Evolutionary conservation across 2,113 vertebrate genomes (phyloP).

Genomic region (Labrus mixtus): DNA sequence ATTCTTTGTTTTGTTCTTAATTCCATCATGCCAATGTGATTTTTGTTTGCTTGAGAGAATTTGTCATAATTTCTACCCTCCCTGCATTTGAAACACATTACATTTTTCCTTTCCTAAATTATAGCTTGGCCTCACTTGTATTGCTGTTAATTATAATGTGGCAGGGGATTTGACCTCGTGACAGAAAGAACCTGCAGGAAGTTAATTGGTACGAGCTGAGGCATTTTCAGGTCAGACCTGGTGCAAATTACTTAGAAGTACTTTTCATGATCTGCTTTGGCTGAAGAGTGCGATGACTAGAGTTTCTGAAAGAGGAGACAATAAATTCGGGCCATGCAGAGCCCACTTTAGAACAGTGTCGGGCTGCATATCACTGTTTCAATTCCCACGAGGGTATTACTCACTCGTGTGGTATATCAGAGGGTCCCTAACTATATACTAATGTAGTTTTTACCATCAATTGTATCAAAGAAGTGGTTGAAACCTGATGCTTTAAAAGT

Average conservation of each 20-base stretch:
- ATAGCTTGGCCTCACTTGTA: constrained; percentile 41
- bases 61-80: background rate
- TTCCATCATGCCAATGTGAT: background rate
- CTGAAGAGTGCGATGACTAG: background rate
- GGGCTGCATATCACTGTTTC: background rate
- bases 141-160: constrained; percentile 67
- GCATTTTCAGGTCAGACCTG: constrained; percentile 64
- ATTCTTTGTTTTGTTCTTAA: background rate
- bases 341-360: background rate
- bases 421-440: background rate
- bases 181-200: constrained; percentile 52
- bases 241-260: constrained; percentile 46
- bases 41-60: constrained; percentile 20
- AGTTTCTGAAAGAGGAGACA: constrained; percentile 2
- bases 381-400: background rate
- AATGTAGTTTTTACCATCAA: background rate
- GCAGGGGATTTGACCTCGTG: constrained; percentile 60
- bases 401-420: background rate
- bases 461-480: too few species aligned
- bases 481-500: too few species aligned
- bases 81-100: constrained; percentile 10
- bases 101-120: constrained; percentile 22
- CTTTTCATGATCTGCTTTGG: constrained; percentile 38
- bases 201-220: constrained; percentile 65
- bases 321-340: constrained; percentile 1